These are phyloP conservation scores for Zoroaster sp. DNA, from an alignment of 53 echinoderm and acorn worm species.

Conservation along the genomic window DNA sequence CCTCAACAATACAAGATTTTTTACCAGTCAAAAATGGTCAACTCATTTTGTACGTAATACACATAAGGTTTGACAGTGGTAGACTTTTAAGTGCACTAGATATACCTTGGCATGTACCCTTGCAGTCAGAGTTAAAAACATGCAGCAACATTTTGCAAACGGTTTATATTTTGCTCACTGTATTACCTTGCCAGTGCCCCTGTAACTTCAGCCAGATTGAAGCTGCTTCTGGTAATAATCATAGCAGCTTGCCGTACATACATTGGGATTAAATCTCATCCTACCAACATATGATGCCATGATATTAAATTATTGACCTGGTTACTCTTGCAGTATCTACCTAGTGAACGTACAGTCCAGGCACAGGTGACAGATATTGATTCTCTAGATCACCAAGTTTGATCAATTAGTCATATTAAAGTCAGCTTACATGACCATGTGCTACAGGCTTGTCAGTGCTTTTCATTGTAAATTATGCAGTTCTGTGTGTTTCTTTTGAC, in stretches of 20 bases:
- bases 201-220: not conserved
- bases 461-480: too few species aligned
- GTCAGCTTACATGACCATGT: not conserved
- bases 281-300: not conserved
- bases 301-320: conserved; percentile 30
- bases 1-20: too few species aligned
- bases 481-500: too few species aligned
- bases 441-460: not conserved
- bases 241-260: conserved; percentile 1
- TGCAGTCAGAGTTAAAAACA: too few species aligned
- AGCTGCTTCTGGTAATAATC: not conserved
- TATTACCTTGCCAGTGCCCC: not conserved
- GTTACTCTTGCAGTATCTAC: not conserved
- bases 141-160: not conserved
- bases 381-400: not conserved
- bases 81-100: too few species aligned
- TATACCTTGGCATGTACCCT: too few species aligned
- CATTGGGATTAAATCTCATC: conserved; percentile 5
- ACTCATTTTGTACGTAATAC: too few species aligned
- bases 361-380: not conserved
- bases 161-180: too few species aligned
- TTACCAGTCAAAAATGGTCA: too few species aligned
- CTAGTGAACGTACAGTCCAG: not conserved
- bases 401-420: conserved; percentile 1
- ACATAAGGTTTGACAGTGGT: too few species aligned